Evolutionary conservation across 1,140 invertebrate species (phyloP).

Genomic region (Scaptomyza graminum): DNA sequence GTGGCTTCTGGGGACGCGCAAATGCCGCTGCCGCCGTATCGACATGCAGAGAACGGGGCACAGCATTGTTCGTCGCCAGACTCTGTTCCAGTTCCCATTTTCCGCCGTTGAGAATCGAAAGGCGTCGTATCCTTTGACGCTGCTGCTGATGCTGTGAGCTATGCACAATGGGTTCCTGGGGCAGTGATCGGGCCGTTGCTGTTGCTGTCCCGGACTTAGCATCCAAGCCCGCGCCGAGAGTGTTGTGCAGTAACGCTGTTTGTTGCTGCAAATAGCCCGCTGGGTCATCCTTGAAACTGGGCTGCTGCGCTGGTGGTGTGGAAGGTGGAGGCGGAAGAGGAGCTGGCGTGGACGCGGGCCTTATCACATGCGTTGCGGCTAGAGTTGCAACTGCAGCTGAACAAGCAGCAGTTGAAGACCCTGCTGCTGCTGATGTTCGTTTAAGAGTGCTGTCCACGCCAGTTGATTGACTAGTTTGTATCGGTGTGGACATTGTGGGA

Average conservation of each 20-base stretch:
- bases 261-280: slow-evolving; percentile 94
- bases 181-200: slow-evolving; percentile 37
- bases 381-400: slow-evolving; percentile 9
- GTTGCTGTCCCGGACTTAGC: slow-evolving; percentile 29
- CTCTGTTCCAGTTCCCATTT: slow-evolving; percentile 63
- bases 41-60: slow-evolving; percentile 34
- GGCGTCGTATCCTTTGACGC: slow-evolving; percentile 59
- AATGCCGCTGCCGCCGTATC: slow-evolving; percentile 48
- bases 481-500: slow-evolving; percentile 35
- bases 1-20: slow-evolving; percentile 59
- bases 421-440: slow-evolving; percentile 15
- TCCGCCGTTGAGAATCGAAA: slow-evolving; percentile 46
- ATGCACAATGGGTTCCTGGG: slow-evolving; percentile 59
- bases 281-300: slow-evolving; percentile 94
- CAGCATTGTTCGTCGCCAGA: slow-evolving; percentile 1
- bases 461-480: slow-evolving; percentile 60
- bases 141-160: slow-evolving; percentile 60
- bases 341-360: slow-evolving; percentile 1
- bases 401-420: not conserved
- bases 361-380: slow-evolving; percentile 35
- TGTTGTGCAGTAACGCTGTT: slow-evolving; percentile 92
- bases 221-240: slow-evolving; percentile 81
- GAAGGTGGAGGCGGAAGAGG: not conserved
- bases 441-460: slow-evolving; percentile 15
- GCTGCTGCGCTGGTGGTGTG: slow-evolving; percentile 74